Percentiles rank a stretch among this genome's conserved stretches.
Evolutionary conservation across 2,888 invertebrate genomes (phyloP).

Genomic region (Leistus spinibarbis): DNA sequence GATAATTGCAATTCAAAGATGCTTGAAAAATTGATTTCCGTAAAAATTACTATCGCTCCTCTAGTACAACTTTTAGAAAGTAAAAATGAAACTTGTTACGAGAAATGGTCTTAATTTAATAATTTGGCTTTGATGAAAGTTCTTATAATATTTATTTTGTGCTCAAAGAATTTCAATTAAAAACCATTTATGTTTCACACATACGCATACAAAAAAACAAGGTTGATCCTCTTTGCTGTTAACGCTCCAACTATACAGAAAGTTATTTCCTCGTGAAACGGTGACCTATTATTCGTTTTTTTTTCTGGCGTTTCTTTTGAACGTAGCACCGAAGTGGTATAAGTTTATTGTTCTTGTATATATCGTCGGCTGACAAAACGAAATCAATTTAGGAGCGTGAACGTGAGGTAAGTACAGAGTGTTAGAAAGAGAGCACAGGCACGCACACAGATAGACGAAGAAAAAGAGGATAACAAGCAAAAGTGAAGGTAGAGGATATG

Average conservation of each 20-base stretch:
- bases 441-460: not conserved
- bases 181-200: not conserved
- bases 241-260: too few species aligned
- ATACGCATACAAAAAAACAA: not conserved
- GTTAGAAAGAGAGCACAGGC: not conserved
- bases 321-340: not conserved
- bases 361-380: conserved; percentile 13
- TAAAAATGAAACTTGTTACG: too few species aligned
- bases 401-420: conserved; percentile 10
- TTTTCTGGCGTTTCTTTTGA: not conserved
- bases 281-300: not conserved
- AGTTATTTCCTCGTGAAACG: not conserved
- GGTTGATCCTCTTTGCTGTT: not conserved
- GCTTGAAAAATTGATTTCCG: too few species aligned
- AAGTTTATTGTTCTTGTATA: not conserved
- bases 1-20: too few species aligned
- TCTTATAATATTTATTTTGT: too few species aligned
- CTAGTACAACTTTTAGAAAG: too few species aligned
- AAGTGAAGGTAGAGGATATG: too few species aligned
- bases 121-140: too few species aligned
- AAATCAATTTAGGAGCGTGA: conserved; percentile 27
- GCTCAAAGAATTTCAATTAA: too few species aligned
- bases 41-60: too few species aligned
- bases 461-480: not conserved
- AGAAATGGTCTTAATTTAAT: too few species aligned